Percentiles rank a stretch among this genome's conserved stretches.
Evolutionary conservation across 2,888 invertebrate genomes (phyloP).

Genomic region (Glyphotaelius pellucidus): DNA sequence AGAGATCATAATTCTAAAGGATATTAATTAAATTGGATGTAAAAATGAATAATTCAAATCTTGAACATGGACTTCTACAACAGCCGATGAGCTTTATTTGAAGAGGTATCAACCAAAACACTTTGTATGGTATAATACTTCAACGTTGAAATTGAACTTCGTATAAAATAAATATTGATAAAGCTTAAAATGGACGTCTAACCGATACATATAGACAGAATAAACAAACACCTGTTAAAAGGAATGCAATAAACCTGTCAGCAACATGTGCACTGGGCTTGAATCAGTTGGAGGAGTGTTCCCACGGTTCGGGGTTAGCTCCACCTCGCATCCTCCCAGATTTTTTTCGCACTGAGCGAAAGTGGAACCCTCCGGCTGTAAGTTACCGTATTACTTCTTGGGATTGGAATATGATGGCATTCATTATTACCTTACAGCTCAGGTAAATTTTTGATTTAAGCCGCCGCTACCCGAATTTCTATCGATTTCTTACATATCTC

Average conservation of each 20-base stretch:
- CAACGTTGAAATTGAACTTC: background rate
- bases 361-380: constrained; percentile 17
- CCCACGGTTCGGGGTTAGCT: constrained; percentile 60
- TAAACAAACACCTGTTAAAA: background rate
- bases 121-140: background rate
- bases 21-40: too few relatives aligned
- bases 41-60: too few relatives aligned
- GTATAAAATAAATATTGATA: background rate
- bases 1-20: too few relatives aligned
- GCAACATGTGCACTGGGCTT: constrained; percentile 17
- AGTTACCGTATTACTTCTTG: background rate
- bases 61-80: too few relatives aligned
- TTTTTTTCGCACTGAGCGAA: constrained; percentile 57
- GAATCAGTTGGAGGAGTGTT: constrained; percentile 35
- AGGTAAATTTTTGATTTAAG: too few relatives aligned
- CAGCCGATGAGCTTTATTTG: too few relatives aligned
- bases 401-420: background rate
- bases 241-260: background rate
- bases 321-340: constrained; percentile 65
- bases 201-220: background rate
- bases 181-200: background rate
- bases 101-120: background rate
- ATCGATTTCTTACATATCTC: too few relatives aligned
- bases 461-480: too few relatives aligned
- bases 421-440: background rate